Percentiles rank a stretch among this genome's conserved stretches.
Evolutionary conservation across 2,888 invertebrate species (phyloP).

Genomic region (Biston betularia): DNA sequence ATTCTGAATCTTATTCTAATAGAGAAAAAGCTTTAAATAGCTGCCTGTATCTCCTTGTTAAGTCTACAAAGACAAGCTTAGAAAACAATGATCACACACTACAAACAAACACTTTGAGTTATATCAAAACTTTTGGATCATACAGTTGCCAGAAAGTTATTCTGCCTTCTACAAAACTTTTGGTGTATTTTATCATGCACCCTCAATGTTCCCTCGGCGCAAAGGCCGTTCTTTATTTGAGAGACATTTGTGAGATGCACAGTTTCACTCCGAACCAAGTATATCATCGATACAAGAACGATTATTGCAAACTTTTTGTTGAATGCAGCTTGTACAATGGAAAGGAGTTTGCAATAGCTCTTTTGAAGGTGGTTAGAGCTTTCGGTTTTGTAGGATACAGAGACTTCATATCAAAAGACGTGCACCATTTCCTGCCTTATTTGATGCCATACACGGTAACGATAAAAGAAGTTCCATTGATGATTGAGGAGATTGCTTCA

Average conservation of each 20-base stretch:
- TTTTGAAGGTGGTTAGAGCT: slow-evolving; percentile 88
- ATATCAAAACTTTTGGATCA: slow-evolving; percentile 83
- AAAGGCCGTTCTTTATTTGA: slow-evolving; percentile 85
- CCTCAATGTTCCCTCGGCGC: slow-evolving; percentile 85
- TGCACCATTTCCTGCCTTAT: slow-evolving; percentile 88
- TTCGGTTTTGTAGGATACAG: slow-evolving; percentile 89
- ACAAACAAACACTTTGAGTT: slow-evolving; percentile 84
- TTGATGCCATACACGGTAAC: slow-evolving; percentile 86
- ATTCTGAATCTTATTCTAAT: slow-evolving; percentile 57
- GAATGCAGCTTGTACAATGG: slow-evolving; percentile 86
- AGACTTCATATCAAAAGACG: slow-evolving; percentile 90
- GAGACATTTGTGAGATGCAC: slow-evolving; percentile 85
- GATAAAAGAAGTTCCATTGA: slow-evolving; percentile 83
- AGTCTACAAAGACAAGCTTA: slow-evolving; percentile 78
- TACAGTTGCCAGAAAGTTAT: slow-evolving; percentile 69
- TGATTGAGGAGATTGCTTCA: slow-evolving; percentile 88
- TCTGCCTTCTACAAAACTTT: slow-evolving; percentile 79
- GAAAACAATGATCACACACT: slow-evolving; percentile 80
- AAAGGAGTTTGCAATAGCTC: slow-evolving; percentile 85
- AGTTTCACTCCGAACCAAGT: slow-evolving; percentile 84
- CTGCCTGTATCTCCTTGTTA: slow-evolving; percentile 76
- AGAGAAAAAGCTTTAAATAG: slow-evolving; percentile 69
- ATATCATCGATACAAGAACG: slow-evolving; percentile 87
- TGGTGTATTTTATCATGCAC: slow-evolving; percentile 88
- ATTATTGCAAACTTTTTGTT: slow-evolving; percentile 87